Evolutionary conservation across 2,888 invertebrate genomes (phyloP), one percentile per base, ranked within the genome.

Genomic region (Linnaemya tessellans): DNA sequence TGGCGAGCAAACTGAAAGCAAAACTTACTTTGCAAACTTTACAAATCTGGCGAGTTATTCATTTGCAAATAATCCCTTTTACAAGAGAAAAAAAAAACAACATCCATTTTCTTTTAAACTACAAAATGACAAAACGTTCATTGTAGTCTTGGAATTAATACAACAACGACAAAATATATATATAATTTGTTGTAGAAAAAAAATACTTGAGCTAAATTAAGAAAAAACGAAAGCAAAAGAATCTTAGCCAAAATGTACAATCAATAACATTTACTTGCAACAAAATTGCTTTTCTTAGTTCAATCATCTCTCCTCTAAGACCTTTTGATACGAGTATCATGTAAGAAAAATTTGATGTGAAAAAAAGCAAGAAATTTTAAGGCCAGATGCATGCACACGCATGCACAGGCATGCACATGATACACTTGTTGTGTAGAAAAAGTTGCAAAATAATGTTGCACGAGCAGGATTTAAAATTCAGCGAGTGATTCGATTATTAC

Each of bases 251-350:
- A 38, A 13, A 35, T 38, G 0, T 13, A 43, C 41, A 62, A 67
- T 73, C 80, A 73, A 80, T 67, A 80, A 67, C 73, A 80, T 58
- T 73, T 38, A 54, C 60, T 70, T 58, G 18, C 5, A 65, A 41
- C 58, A 67, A 78, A 83, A 83, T 67, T 73, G 41, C 58, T 77
- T 78, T 73, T 67, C 49, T 68, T 68, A 67, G 67, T 81, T 81
- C 81, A 81, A 74, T 73, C 78, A 65, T 80, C n/a, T 80, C n/a
- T 56, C 15, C 13, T 56, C 22, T 68, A 54, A 60, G 73, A 68
- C 56, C 73, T 73, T 56, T 46, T 64, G 71, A 65, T 60, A 62
- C 18, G 10, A 64, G 54, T 64, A 71, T 60, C 65, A 67, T 67
- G 70, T 56, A 73, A 54, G 70, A 30, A 5, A 5, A 30, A 30